These are phyloP conservation scores for Prunella fulvescens DNA, from an alignment of 2,113 vertebrate genomes.

Conservation along the genomic window DNA sequence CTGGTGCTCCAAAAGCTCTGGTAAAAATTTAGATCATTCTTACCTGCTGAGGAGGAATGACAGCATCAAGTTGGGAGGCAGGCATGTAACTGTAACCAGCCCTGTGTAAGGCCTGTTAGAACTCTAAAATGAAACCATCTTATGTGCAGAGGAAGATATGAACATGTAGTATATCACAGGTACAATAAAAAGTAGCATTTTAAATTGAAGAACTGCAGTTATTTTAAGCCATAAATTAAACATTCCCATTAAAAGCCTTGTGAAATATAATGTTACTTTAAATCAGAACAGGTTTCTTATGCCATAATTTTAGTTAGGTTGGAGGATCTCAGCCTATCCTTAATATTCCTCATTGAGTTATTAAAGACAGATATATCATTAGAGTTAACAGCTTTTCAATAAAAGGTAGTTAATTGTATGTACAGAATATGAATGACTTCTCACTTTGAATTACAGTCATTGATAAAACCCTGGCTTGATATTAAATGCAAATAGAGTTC, in stretches of 20 bases:
- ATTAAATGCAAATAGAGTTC: not conserved
- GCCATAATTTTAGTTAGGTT: not conserved
- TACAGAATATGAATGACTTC: not conserved
- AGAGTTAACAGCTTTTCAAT: not conserved
- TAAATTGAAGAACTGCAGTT: not conserved
- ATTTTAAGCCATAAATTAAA: constrained; percentile 12
- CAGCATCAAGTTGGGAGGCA: not conserved
- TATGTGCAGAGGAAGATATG: not conserved
- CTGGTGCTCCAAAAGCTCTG: not conserved
- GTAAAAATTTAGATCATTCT: not conserved
- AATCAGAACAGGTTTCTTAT: not conserved
- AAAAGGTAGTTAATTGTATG: not conserved
- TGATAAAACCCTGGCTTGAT: not conserved
- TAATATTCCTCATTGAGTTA: not conserved
- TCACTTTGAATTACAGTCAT: not conserved
- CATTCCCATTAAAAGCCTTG: not conserved
- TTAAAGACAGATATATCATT: not conserved
- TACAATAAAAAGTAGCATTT: not conserved
- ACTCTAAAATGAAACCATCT: not conserved
- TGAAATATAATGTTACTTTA: not conserved
- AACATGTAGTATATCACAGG: not conserved
- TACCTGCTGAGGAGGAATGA: not conserved
- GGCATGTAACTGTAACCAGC: not conserved
- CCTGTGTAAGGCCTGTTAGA: not conserved
- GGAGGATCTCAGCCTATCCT: not conserved